Conservation (phyloP, 1,140 invertebrate species). For the Plectrocnemia conspersa region DNA sequence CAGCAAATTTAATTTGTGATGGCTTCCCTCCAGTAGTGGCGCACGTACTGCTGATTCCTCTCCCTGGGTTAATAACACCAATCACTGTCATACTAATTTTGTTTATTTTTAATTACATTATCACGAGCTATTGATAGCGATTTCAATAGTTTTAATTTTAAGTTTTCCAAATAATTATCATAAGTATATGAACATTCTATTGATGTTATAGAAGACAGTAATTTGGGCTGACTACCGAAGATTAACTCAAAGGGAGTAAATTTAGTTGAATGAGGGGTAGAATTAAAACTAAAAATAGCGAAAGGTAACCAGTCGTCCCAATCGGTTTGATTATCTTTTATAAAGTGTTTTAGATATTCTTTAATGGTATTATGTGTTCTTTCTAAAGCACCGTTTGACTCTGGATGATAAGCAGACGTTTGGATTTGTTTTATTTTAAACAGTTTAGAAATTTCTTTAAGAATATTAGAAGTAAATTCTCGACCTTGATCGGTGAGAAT, state of each 20-base stretch:
- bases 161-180: constrained; percentile 36
- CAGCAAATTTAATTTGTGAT: no score
- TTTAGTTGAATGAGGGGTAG: constrained; percentile 37
- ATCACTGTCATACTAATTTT: no score
- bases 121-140: constrained; percentile 37
- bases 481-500: constrained; percentile 40
- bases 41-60: no score
- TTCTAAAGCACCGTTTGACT: constrained; percentile 39
- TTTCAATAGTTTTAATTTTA: constrained; percentile 38
- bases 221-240: constrained; percentile 38
- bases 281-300: constrained; percentile 39
- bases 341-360: constrained; percentile 41
- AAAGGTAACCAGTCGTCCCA: constrained; percentile 39
- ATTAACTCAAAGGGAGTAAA: constrained; percentile 45
- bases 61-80: no score
- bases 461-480: constrained; percentile 28
- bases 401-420: no score
- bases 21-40: no score
- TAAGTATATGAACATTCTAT: constrained; percentile 36
- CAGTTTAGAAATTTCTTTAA: constrained; percentile 28
- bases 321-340: constrained; percentile 37
- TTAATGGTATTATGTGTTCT: constrained; percentile 38
- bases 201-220: constrained; percentile 32
- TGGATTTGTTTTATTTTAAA: constrained; percentile 37
- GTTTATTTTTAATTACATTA: constrained; percentile 29